Percentiles rank a stretch among this genome's conserved stretches.
These are phyloP conservation scores for Sciurus carolinensis DNA, from an alignment of 2,797 vertebrate genomes.

Conservation along the genomic window DNA sequence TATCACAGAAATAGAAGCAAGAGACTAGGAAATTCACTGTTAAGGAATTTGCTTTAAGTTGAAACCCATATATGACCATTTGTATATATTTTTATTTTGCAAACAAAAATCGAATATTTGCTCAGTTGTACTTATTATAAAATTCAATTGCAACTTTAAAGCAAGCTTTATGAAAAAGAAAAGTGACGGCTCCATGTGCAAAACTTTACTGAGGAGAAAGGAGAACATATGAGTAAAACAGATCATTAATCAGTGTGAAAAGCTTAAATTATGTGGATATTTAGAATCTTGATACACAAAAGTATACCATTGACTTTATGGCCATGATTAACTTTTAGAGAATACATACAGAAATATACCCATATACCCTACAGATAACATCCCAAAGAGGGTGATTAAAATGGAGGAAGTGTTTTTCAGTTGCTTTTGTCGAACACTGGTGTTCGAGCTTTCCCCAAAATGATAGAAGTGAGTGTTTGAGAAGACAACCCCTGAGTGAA, in stretches of 20 bases:
- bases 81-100: neutral
- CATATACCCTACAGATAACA: neutral
- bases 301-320: neutral
- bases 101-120: neutral
- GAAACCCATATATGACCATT: neutral
- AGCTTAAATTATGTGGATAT: neutral
- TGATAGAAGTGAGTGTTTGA: neutral
- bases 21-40: neutral
- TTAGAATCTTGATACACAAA: neutral
- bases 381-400: neutral
- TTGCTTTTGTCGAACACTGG: neutral
- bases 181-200: neutral
- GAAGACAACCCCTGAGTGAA: neutral
- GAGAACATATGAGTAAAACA: neutral
- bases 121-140: neutral
- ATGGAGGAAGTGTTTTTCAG: neutral
- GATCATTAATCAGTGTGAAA: neutral
- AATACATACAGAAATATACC: neutral
- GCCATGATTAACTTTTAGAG: neutral
- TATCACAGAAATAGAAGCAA: neutral
- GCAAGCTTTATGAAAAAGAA: neutral
- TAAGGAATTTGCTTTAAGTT: neutral
- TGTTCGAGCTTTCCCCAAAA: neutral
- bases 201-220: neutral
- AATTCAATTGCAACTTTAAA: neutral